Base-by-base conservation (phyloP, 2,888 invertebrate genomes). In the Ormyrus labotus region DNA sequence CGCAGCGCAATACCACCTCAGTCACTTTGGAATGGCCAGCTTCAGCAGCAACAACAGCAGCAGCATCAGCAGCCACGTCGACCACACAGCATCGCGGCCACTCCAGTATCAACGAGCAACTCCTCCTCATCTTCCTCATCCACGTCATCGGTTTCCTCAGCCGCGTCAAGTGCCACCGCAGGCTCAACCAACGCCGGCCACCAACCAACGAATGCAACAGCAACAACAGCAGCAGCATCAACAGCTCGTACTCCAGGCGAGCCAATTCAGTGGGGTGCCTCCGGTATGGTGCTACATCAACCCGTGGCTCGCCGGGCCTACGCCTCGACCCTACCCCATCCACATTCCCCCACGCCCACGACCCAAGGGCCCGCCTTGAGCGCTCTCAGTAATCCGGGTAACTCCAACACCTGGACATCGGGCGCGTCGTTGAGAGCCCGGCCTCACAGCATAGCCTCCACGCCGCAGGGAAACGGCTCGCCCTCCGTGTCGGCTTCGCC, bases 51-150 rank as follows among this genome's bases (percentile, higher is more conserved):
- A n/a, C 64, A 64, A 69, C 77, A 78, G 50, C 85, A 85, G 48
- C 87, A 88, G 71, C 85, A 85, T 47, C 87, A 88, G 71, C 87
- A 91, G 76, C 78, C 90, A 82, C 89, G 92, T 83, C 87, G 94
- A 74, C 94, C 94, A 58, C 94, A 93, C 89, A 94, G 94, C 86
- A 93, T 94, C 85, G 94, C 94, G 82, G 91, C 92, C 51, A 90
- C 90, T 82, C 91, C 91, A 83, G 85, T 88, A 87, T 84, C 83
- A 82, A 48, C 81, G 48, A 83, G 76, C 50, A 70, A 82, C 78
- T 53, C 84, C 81, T 71, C 85, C 71, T 69, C 86, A 68, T 58
- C 85, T 73, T 84, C 83, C 72, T 65, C 83, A 61, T 72, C 81
- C 67, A 67, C 77, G 60, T 71, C 83, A 81, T 67, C 85, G 76